A percentile compares a stretch with the other conserved stretches of the same genome.
Conservation (phyloP, 2,797 vertebrate species). For the Argya squamiceps region DNA sequence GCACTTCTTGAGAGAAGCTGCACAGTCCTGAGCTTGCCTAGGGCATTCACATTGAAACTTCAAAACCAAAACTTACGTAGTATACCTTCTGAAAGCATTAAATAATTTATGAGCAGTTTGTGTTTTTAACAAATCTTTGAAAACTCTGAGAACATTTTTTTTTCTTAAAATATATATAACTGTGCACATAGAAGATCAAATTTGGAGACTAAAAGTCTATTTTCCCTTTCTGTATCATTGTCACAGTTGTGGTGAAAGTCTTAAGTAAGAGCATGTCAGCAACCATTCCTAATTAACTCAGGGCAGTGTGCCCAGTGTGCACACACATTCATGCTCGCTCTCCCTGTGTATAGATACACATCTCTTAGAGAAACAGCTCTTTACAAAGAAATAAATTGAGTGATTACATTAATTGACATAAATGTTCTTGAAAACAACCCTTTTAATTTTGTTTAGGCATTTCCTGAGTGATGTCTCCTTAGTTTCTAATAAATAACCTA, state of each 20-base stretch:
- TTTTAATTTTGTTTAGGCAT: slow-evolving; percentile 51
- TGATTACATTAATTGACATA: slow-evolving; percentile 53
- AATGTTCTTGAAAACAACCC: slow-evolving; percentile 21
- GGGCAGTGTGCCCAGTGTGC: slow-evolving; percentile 15
- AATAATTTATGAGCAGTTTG: neutral
- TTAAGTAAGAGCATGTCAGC: neutral
- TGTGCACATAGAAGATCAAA: neutral
- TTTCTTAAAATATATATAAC: neutral
- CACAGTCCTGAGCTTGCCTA: neutral
- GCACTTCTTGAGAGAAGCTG: neutral
- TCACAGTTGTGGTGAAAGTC: neutral
- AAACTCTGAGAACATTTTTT: neutral
- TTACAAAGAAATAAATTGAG: slow-evolving; percentile 49
- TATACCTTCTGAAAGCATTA: neutral
- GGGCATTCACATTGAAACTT: neutral
- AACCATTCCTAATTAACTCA: slow-evolving; percentile 28
- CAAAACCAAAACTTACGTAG: neutral
- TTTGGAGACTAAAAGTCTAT: neutral
- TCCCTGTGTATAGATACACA: slow-evolving; percentile 13
- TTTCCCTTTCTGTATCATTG: neutral
- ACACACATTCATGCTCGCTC: neutral
- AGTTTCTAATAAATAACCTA: slow-evolving; percentile 43
- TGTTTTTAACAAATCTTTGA: neutral
- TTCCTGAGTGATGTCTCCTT: slow-evolving; percentile 28
- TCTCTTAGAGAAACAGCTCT: slow-evolving; percentile 41